phyloP scores from a whole-genome alignment of 2,113 vertebrate species.

The Nansenia antarctica region DNA sequence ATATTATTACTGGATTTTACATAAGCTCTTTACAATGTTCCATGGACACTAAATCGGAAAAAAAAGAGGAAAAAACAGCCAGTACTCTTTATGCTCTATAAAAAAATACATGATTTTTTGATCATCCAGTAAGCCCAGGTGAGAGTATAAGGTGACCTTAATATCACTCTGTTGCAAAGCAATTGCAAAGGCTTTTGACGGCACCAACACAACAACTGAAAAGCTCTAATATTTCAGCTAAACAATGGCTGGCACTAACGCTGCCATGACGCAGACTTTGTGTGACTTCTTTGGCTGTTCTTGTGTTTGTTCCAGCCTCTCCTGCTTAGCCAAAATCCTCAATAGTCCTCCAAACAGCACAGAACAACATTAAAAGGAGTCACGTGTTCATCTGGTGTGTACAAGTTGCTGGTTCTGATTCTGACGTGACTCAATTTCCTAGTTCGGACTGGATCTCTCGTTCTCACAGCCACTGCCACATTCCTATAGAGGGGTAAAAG shows the following conservation, averaged over 20 bases:
- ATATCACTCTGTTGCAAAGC: too few relatives aligned
- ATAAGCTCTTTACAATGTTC: slow-evolving; percentile 65
- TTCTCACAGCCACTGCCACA: too few relatives aligned
- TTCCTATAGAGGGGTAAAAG: not conserved
- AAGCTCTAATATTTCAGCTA: too few relatives aligned
- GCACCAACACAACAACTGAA: too few relatives aligned
- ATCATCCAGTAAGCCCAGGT: not conserved
- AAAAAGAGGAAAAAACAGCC: not conserved
- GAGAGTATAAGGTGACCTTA: not conserved
- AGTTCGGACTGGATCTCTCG: too few relatives aligned
- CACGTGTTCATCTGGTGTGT: too few relatives aligned
- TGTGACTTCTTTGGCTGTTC: not conserved
- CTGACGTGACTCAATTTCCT: too few relatives aligned
- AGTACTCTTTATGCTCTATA: not conserved
- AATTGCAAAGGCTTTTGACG: too few relatives aligned
- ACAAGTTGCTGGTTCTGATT: too few relatives aligned
- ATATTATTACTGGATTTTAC: slow-evolving; percentile 52
- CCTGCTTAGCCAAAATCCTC: not conserved
- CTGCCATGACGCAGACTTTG: too few relatives aligned
- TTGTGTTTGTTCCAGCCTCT: not conserved
- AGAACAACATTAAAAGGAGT: not conserved
- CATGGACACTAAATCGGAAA: slow-evolving; percentile 9
- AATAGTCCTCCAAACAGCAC: not conserved
- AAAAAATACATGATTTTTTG: not conserved
- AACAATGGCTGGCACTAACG: too few relatives aligned